phyloP scores from a whole-genome alignment of 2,888 invertebrate genomes.

The Euproctis similis region DNA sequence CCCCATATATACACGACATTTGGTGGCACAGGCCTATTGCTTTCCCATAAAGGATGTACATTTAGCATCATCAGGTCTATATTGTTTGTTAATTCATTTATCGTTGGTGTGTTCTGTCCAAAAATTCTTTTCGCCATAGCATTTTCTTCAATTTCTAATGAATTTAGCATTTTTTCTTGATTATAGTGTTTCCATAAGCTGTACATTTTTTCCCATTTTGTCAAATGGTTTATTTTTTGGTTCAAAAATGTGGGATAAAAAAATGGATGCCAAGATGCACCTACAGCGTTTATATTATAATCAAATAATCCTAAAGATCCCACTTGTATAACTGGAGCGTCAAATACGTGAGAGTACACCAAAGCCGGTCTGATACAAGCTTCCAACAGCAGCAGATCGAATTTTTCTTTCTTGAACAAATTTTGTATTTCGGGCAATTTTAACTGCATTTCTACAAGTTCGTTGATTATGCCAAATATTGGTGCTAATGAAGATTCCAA shows the following conservation, averaged over 20 bases:
- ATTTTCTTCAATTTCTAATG: conserved; percentile 1
- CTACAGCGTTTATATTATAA: conserved; percentile 19
- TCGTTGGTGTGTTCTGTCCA: conserved; percentile 14
- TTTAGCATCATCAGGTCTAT: conserved; percentile 29
- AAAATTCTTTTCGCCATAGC: conserved; percentile 12
- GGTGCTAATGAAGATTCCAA: conserved; percentile 2
- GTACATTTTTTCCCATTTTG: conserved; percentile 14
- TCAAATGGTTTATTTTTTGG: conserved; percentile 12
- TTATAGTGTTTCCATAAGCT: conserved; percentile 7
- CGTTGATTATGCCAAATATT: background rate
- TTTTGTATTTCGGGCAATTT: conserved; percentile 17
- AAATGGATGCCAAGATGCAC: conserved; percentile 29
- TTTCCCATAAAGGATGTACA: conserved; percentile 28
- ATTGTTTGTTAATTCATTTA: conserved; percentile 21
- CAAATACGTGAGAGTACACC: conserved; percentile 14
- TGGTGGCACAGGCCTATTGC: conserved; percentile 30
- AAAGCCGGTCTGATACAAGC: conserved; percentile 16
- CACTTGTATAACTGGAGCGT: conserved; percentile 30
- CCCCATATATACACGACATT: conserved; percentile 30
- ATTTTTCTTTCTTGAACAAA: conserved; percentile 21
- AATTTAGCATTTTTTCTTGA: background rate
- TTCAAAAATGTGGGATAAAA: conserved; percentile 19
- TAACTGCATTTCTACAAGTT: conserved; percentile 9
- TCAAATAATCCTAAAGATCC: conserved; percentile 26
- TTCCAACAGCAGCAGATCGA: conserved; percentile 33